phyloP scores from a whole-genome alignment of 2,888 invertebrate genomes.

The Enoplolaimus lenunculus region DNA sequence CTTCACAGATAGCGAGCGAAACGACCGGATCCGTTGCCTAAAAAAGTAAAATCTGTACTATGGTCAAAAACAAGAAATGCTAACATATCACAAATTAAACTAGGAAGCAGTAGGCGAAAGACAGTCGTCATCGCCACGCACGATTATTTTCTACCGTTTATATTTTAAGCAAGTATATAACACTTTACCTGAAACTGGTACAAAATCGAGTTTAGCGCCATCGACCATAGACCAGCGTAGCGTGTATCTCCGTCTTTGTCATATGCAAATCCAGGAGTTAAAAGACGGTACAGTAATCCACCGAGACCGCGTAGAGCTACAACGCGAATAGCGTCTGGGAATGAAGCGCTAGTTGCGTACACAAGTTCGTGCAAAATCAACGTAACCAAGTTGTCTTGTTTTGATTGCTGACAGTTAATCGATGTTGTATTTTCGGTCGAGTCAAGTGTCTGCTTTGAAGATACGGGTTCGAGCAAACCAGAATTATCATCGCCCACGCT shows the following conservation, averaged over 20 bases:
- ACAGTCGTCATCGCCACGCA: no score
- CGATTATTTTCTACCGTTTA: no score
- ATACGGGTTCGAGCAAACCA: no score
- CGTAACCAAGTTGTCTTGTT: neutral
- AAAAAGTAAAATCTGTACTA: no score
- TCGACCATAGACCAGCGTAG: neutral
- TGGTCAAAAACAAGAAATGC: no score
- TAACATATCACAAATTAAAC: no score
- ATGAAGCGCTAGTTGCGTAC: neutral
- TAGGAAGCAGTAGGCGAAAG: no score
- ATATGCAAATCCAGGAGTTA: neutral
- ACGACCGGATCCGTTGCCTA: constrained; percentile 1
- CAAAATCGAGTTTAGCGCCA: neutral
- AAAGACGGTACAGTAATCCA: neutral
- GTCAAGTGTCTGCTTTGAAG: no score
- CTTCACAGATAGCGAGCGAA: constrained; percentile 4
- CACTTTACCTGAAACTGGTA: neutral
- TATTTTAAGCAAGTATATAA: no score
- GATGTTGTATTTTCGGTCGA: no score
- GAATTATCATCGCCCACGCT: neutral
- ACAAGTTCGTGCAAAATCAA: neutral
- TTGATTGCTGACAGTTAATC: no score
- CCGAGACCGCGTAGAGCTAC: neutral
- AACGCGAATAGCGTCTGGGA: neutral
- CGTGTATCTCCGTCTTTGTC: neutral